Evolutionary conservation across 2,888 invertebrate genomes (phyloP).

Genomic region (Erpobdella octoculata): DNA sequence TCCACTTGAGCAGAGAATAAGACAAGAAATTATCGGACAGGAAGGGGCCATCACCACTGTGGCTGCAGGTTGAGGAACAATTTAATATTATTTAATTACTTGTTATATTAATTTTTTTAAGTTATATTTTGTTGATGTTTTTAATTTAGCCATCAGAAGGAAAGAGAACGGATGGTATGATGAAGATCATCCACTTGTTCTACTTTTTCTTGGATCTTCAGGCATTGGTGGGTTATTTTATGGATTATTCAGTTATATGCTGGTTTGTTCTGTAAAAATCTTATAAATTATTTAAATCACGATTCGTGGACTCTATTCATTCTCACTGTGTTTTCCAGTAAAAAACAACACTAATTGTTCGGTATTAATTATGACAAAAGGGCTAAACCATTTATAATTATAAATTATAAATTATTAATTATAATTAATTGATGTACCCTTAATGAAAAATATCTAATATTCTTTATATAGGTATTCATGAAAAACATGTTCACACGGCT

Average conservation of each 20-base stretch:
- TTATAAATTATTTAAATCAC: too few relatives aligned
- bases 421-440: too few relatives aligned
- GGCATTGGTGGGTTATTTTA: conserved; percentile 64
- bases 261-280: too few relatives aligned
- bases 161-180: conserved; percentile 90
- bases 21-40: conserved; percentile 76
- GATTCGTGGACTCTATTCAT: too few relatives aligned
- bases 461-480: too few relatives aligned
- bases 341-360: too few relatives aligned
- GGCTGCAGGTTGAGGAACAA: conserved; percentile 19
- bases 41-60: conserved; percentile 54
- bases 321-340: not conserved
- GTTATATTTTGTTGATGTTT: not conserved
- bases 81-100: not conserved
- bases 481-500: too few relatives aligned
- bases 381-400: too few relatives aligned
- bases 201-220: conserved; percentile 83
- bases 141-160: conserved; percentile 64
- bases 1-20: conserved; percentile 74
- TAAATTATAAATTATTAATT: too few relatives aligned
- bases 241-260: too few relatives aligned
- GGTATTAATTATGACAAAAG: too few relatives aligned
- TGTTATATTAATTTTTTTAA: not conserved
- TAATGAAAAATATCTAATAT: too few relatives aligned
- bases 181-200: conserved; percentile 82